These are phyloP conservation scores for Perognathus longimembris DNA, from an alignment of 2,113 vertebrate species.

Conservation along the genomic window DNA sequence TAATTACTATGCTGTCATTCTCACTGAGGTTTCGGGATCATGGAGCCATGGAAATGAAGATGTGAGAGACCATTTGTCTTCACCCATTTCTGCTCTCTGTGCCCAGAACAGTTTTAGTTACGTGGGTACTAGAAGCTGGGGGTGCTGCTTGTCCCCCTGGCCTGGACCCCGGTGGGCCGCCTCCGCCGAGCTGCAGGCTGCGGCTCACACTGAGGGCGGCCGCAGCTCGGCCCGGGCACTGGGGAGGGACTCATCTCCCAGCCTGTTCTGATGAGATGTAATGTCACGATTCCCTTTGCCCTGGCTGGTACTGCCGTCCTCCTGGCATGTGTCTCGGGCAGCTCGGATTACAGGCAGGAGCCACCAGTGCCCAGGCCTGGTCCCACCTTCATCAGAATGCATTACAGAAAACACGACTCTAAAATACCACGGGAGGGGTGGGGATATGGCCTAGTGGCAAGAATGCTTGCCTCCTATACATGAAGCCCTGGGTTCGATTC, in stretches of 20 bases:
- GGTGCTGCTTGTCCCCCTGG: too few species aligned
- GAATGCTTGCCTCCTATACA: too few species aligned
- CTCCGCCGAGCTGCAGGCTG: too few species aligned
- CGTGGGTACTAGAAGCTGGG: neutral
- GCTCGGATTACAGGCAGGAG: too few species aligned
- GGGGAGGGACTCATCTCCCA: too few species aligned
- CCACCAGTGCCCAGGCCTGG: neutral
- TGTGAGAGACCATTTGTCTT: neutral
- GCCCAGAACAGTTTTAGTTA: constrained; percentile 17
- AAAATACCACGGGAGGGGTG: too few species aligned
- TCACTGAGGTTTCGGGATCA: constrained; percentile 65
- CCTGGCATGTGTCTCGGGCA: neutral
- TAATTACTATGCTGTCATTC: constrained; percentile 68
- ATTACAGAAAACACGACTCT: neutral
- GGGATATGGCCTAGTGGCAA: too few species aligned
- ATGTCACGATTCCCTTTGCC: neutral
- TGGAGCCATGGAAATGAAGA: constrained; percentile 36
- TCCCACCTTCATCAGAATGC: neutral
- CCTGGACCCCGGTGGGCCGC: too few species aligned
- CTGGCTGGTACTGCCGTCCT: neutral
- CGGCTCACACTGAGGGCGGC: too few species aligned
- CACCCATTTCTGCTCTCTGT: neutral
- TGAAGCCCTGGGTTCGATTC: too few species aligned
- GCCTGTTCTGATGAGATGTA: too few species aligned
- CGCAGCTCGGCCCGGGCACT: too few species aligned